Conservation (phyloP, 2,113 vertebrate genomes). For the Epinephelus cyanopodus region DNA sequence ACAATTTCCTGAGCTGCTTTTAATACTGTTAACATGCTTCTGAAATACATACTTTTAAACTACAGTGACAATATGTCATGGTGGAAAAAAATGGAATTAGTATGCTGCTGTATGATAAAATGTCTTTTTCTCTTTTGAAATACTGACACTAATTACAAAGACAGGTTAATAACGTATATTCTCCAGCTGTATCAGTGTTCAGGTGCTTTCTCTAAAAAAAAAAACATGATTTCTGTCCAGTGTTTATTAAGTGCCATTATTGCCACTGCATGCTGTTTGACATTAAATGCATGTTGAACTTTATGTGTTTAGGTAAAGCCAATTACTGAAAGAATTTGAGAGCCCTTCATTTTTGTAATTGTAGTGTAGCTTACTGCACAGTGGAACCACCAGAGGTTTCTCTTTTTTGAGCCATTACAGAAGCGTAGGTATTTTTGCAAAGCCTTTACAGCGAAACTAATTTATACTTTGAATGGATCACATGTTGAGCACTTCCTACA, state of each 20-base stretch:
- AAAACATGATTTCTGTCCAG: constrained; percentile 1
- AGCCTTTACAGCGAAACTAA: not conserved
- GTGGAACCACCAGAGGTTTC: not conserved
- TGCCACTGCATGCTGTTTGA: not conserved
- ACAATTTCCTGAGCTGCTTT: too few species aligned
- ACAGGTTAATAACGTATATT: too few species aligned
- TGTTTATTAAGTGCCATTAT: constrained; percentile 41
- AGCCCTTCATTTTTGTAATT: not conserved
- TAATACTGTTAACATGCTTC: too few species aligned
- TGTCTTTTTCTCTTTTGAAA: too few species aligned
- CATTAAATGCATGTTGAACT: not conserved
- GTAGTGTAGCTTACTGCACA: not conserved
- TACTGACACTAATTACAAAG: too few species aligned
- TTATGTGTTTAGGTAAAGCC: not conserved
- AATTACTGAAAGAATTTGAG: not conserved
- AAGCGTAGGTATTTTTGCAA: not conserved
- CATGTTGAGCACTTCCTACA: not conserved
- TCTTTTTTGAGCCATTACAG: not conserved
- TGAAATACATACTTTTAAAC: too few species aligned
- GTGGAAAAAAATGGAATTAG: too few species aligned
- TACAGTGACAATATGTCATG: too few species aligned
- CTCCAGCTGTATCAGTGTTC: not conserved
- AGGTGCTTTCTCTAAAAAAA: not conserved
- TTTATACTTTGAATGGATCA: not conserved
- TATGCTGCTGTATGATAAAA: too few species aligned